Evolutionary conservation across 2,888 invertebrate genomes (phyloP).

Genomic region (Pogonocherus hispidulus): DNA sequence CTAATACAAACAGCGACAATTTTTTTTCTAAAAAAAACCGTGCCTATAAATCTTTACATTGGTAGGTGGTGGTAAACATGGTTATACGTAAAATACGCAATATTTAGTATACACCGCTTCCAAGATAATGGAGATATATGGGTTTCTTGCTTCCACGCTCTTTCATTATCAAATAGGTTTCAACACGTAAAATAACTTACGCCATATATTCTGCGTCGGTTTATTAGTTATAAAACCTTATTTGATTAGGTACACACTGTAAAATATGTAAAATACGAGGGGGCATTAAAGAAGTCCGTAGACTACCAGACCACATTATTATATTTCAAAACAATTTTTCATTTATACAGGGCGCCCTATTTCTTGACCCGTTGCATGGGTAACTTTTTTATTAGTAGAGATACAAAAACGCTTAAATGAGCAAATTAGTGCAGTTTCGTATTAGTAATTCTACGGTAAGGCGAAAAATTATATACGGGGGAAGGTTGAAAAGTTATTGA

Average conservation of each 20-base stretch:
- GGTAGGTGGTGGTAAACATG: not conserved
- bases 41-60: not conserved
- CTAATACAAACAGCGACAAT: not conserved
- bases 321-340: too few species aligned
- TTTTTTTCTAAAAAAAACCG: not conserved
- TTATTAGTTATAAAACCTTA: not conserved
- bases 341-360: too few species aligned
- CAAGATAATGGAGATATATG: conserved; percentile 8
- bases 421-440: too few species aligned
- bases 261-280: too few species aligned
- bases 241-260: not conserved
- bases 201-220: not conserved
- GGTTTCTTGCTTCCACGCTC: not conserved
- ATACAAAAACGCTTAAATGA: too few species aligned
- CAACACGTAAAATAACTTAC: not conserved
- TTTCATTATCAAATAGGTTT: not conserved
- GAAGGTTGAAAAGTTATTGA: too few species aligned
- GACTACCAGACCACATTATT: too few species aligned
- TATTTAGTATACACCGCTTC: conserved; percentile 5
- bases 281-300: too few species aligned
- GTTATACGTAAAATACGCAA: conserved; percentile 13
- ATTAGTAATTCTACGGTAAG: too few species aligned
- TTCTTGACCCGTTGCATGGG: too few species aligned
- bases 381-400: too few species aligned
- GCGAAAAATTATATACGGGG: too few species aligned